A percentile compares a stretch with the other conserved stretches of the same genome.
Conservation (phyloP, 2,797 vertebrate genomes). For the Sardinella longiceps region DNA sequence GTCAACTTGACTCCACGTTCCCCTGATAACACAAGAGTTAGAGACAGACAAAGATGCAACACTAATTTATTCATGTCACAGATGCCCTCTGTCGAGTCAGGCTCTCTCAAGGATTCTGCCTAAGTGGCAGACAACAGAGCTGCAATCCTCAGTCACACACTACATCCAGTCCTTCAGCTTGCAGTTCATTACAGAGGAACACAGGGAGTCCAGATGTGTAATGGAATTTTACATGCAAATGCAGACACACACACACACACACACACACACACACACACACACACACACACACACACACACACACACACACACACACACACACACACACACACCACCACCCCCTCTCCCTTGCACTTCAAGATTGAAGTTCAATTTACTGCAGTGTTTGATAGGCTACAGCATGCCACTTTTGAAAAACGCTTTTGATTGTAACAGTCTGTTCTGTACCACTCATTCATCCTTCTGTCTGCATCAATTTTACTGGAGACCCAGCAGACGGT, state of each 20-base stretch:
- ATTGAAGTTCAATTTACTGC: slow-evolving; percentile 9
- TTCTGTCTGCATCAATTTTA: slow-evolving; percentile 12
- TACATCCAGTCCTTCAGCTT: slow-evolving; percentile 45
- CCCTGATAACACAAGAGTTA: slow-evolving; percentile 39
- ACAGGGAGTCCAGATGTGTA: neutral
- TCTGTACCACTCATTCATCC: neutral
- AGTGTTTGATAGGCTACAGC: neutral
- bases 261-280: neutral
- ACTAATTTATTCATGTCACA: slow-evolving; percentile 70
- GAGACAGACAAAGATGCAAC: slow-evolving; percentile 52
- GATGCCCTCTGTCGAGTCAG: slow-evolving; percentile 69
- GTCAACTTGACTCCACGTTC: slow-evolving; percentile 22
- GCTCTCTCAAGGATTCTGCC: slow-evolving; percentile 59
- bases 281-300: neutral
- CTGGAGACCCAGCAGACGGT: neutral
- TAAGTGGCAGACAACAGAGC: slow-evolving; percentile 58
- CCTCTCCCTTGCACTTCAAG: neutral
- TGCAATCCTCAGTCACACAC: slow-evolving; percentile 53
- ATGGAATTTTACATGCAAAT: slow-evolving; percentile 24
- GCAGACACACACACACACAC: neutral
- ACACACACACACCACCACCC: too few species aligned
- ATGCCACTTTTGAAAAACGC: neutral
- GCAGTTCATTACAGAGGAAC: slow-evolving; percentile 44
- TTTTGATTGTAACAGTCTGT: neutral
- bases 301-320: neutral